Percentiles rank a stretch among this genome's conserved stretches.
phyloP scores from a whole-genome alignment of 2,113 vertebrate genomes.

The Protobothrops flavoviridis region DNA sequence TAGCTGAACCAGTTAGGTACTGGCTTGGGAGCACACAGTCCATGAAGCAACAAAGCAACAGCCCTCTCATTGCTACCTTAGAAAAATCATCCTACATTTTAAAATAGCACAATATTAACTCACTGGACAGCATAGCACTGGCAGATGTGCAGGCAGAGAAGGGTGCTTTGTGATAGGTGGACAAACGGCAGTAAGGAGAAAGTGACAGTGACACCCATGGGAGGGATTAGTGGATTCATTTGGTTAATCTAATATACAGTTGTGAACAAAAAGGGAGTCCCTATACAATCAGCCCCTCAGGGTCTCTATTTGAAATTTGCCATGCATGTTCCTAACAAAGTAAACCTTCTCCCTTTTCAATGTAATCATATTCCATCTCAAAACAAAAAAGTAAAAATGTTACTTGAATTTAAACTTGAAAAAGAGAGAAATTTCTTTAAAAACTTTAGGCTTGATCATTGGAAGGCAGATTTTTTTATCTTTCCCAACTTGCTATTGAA shows the following conservation, averaged over 20 bases:
- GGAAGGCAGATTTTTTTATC: neutral
- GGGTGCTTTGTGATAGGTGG: neutral
- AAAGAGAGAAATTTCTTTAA: neutral
- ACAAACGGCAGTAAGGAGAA: neutral
- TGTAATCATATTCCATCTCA: neutral
- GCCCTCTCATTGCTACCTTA: neutral
- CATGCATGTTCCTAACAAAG: neutral
- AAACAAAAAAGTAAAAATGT: neutral
- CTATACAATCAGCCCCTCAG: neutral
- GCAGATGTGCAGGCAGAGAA: neutral
- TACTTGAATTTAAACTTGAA: neutral
- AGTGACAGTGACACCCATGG: neutral
- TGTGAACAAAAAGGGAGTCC: neutral
- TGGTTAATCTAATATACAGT: neutral
- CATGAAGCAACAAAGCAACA: neutral
- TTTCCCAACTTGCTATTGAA: neutral
- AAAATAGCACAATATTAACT: neutral
- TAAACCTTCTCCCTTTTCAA: neutral
- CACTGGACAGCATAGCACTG: neutral
- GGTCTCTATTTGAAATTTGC: neutral
- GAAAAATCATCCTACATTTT: neutral
- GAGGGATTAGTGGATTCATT: neutral
- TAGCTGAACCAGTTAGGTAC: neutral
- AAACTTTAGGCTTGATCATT: neutral
- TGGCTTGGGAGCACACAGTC: neutral